Conservation (phyloP, 1,140 invertebrate genomes). For the Papilio dardanus region DNA sequence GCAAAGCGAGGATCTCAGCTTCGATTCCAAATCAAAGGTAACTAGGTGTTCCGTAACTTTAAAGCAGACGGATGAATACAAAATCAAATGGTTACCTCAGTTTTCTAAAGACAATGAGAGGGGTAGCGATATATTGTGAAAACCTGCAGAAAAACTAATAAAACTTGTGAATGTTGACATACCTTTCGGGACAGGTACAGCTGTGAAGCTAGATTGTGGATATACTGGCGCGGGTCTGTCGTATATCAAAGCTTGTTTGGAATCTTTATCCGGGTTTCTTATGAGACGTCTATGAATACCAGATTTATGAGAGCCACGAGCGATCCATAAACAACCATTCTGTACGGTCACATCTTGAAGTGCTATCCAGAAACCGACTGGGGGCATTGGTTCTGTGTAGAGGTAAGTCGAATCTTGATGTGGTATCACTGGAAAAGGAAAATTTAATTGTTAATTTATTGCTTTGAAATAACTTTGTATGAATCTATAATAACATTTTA, state of each 20-base stretch:
- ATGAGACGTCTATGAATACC: constrained; percentile 88
- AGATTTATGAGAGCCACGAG: constrained; percentile 94
- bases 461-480: too few species aligned
- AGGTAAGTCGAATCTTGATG: constrained; percentile 96
- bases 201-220: constrained; percentile 89
- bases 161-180: too few species aligned
- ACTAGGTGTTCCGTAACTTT: too few species aligned
- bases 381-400: constrained; percentile 88
- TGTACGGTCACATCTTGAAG: constrained; percentile 95
- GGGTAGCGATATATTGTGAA: too few species aligned
- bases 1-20: background rate
- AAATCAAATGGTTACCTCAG: too few species aligned
- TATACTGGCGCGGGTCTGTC: constrained; percentile 87
- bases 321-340: constrained; percentile 97
- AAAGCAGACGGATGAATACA: too few species aligned
- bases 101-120: too few species aligned
- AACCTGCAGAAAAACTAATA: too few species aligned
- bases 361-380: constrained; percentile 97
- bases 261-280: constrained; percentile 87
- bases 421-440: constrained; percentile 84
- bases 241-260: constrained; percentile 85
- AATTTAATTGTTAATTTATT: too few species aligned
- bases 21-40: background rate
- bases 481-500: too few species aligned
- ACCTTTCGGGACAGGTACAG: constrained; percentile 85